phyloP scores from a whole-genome alignment of 2,888 invertebrate genomes.

The Lithophane ornitopus region DNA sequence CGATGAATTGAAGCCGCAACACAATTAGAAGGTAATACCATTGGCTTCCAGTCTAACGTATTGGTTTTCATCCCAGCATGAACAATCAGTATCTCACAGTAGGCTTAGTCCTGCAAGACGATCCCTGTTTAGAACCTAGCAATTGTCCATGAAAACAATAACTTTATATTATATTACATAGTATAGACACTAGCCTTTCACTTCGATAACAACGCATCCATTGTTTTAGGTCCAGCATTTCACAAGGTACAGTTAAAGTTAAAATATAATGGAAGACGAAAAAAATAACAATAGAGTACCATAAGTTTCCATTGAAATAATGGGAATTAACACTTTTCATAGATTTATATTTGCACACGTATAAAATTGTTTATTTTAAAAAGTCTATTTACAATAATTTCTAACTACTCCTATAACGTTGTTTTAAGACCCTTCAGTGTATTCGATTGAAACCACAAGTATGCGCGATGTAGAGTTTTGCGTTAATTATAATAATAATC shows the following conservation, averaged over 20 bases:
- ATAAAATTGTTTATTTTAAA: constrained; percentile 84
- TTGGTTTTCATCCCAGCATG: constrained; percentile 40
- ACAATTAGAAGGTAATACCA: constrained; percentile 59
- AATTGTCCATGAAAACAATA: constrained; percentile 38
- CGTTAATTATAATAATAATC: constrained; percentile 17
- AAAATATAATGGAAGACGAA: constrained; percentile 83
- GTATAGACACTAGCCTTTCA: constrained; percentile 63
- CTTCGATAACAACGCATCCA: constrained; percentile 46
- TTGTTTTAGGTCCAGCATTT: constrained; percentile 49
- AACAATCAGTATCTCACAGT: constrained; percentile 43
- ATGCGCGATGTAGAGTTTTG: constrained; percentile 37
- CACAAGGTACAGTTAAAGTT: constrained; percentile 62
- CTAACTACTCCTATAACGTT: constrained; percentile 82
- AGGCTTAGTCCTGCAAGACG: constrained; percentile 45
- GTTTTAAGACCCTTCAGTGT: constrained; percentile 77
- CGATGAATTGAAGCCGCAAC: constrained; percentile 61
- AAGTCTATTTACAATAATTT: constrained; percentile 85
- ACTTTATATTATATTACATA: constrained; percentile 43
- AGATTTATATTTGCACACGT: constrained; percentile 78
- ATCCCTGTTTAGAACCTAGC: constrained; percentile 48
- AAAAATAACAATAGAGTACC: constrained; percentile 76
- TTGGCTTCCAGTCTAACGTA: constrained; percentile 51
- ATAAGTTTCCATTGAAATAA: constrained; percentile 67
- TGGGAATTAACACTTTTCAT: constrained; percentile 72
- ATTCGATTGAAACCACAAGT: constrained; percentile 70